Percentiles rank a stretch among this genome's conserved stretches.
Evolutionary conservation across 2,888 invertebrate species (phyloP).

Genomic region (Spatulosminthurus flaviceps): DNA sequence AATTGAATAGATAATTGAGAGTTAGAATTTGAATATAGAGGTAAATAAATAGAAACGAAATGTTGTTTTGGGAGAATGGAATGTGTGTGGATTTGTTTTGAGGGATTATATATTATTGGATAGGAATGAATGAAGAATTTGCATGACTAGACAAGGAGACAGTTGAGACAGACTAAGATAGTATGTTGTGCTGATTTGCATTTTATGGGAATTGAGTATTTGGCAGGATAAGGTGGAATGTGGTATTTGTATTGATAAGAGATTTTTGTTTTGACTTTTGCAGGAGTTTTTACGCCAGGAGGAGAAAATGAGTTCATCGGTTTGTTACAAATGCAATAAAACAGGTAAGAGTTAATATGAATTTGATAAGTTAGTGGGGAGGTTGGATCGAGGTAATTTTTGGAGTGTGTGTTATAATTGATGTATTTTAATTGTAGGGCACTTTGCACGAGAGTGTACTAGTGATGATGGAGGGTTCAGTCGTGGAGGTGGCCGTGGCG

Average conservation of each 20-base stretch:
- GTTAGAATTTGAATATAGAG: too few relatives aligned
- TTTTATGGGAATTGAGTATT: too few relatives aligned
- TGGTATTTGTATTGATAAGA: not conserved
- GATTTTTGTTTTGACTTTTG: not conserved
- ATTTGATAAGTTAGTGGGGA: not conserved
- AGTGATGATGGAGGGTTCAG: constrained; percentile 39
- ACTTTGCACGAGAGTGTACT: constrained; percentile 48
- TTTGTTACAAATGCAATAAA: constrained; percentile 42
- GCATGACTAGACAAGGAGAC: too few relatives aligned
- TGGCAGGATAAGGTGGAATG: too few relatives aligned
- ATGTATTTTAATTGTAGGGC: constrained; percentile 18
- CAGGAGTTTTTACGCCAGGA: not conserved
- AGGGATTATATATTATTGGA: too few relatives aligned
- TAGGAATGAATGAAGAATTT: too few relatives aligned
- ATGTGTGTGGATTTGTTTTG: too few relatives aligned
- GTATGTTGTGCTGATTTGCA: too few relatives aligned
- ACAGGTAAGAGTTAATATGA: constrained; percentile 10
- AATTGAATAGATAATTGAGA: too few relatives aligned
- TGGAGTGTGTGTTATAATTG: not conserved
- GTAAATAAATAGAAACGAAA: too few relatives aligned
- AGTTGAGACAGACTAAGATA: too few relatives aligned
- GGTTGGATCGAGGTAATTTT: not conserved
- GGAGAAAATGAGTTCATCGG: constrained; percentile 38
- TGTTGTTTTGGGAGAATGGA: too few relatives aligned
- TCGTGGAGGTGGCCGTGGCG: constrained; percentile 36